Evolutionary conservation across 2,797 vertebrate species (phyloP).

Genomic region (Lepus townsendii): DNA sequence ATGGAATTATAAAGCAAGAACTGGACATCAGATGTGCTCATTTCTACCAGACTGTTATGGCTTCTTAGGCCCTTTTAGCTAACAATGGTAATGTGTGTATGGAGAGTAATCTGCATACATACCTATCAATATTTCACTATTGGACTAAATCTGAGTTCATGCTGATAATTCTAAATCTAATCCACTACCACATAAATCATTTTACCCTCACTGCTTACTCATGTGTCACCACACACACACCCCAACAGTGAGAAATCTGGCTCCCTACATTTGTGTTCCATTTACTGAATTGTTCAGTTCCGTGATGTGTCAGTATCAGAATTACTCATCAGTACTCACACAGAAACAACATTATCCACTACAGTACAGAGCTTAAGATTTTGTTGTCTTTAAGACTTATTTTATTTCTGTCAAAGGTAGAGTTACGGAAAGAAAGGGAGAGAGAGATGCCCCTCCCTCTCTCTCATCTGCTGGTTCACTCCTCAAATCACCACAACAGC

Average conservation of each 20-base stretch:
- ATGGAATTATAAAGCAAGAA: slow-evolving; percentile 28
- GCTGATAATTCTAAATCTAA: slow-evolving; percentile 2
- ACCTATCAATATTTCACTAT: not conserved
- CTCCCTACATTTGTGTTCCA: not conserved
- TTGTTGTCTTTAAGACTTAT: not conserved
- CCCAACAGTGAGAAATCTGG: not conserved
- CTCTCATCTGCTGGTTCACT: no score
- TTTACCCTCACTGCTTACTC: not conserved
- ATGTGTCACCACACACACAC: not conserved
- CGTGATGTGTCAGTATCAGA: not conserved
- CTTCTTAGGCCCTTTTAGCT: not conserved
- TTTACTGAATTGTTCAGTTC: not conserved
- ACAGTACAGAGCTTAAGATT: not conserved
- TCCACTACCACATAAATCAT: slow-evolving; percentile 4
- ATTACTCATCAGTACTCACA: not conserved
- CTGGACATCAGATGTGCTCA: not conserved
- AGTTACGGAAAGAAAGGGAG: no score
- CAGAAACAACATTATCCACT: not conserved
- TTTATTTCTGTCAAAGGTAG: no score
- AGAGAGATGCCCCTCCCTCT: no score
- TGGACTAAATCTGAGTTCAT: slow-evolving; percentile 29
- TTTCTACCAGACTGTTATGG: not conserved
- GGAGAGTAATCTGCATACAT: not conserved
- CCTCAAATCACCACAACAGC: no score
- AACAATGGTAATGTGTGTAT: not conserved